Evolutionary conservation across 2,113 vertebrate species (phyloP).

Genomic region (Saccopteryx bilineata): DNA sequence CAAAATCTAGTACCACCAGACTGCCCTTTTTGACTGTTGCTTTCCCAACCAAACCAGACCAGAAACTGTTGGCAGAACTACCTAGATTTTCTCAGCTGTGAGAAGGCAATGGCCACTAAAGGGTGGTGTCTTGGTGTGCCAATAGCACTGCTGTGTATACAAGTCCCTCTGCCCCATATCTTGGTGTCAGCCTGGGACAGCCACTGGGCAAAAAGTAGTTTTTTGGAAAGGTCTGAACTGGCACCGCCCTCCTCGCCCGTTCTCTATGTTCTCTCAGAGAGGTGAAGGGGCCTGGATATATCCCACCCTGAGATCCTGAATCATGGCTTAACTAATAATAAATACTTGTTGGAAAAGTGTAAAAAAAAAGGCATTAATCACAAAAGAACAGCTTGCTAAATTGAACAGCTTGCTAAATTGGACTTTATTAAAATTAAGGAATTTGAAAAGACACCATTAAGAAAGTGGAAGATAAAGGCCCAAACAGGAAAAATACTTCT

Average conservation of each 20-base stretch:
- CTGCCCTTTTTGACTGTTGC: neutral
- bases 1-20: neutral
- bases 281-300: neutral
- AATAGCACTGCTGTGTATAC: neutral
- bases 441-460: neutral
- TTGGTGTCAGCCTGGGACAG: neutral
- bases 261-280: neutral
- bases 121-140: neutral
- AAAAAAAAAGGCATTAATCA: neutral
- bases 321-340: neutral
- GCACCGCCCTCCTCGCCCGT: neutral
- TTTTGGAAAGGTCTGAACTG: neutral
- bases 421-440: conserved; percentile 2
- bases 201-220: neutral
- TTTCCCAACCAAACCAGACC: neutral
- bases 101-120: neutral
- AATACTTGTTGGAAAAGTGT: neutral
- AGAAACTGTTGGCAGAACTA: neutral
- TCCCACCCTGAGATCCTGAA: neutral
- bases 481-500: neutral
- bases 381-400: neutral
- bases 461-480: neutral
- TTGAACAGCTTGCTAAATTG: neutral
- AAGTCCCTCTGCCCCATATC: neutral
- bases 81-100: neutral